phyloP scores from a whole-genome alignment of 2,888 invertebrate genomes.

The Drosophila quasianomalipes region DNA sequence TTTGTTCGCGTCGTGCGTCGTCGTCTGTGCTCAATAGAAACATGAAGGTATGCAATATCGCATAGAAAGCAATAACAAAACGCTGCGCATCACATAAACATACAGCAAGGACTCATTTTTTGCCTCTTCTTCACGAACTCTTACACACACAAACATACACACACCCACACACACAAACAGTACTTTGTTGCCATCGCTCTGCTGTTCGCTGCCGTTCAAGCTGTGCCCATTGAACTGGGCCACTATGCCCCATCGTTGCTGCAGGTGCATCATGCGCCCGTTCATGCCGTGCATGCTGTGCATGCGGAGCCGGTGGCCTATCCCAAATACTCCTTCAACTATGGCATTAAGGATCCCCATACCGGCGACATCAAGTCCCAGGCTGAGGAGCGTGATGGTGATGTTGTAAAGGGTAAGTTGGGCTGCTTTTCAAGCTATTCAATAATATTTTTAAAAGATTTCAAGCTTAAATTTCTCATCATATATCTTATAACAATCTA shows the following conservation, averaged over 20 bases:
- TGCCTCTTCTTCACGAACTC: conserved; percentile 37
- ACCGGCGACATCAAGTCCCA: conserved; percentile 91
- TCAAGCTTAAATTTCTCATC: neutral
- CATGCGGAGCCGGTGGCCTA: conserved; percentile 86
- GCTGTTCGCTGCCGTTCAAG: conserved; percentile 83
- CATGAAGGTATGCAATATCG: conserved; percentile 67
- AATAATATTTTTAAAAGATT: too few species aligned
- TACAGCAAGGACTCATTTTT: conserved; percentile 49
- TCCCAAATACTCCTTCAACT: conserved; percentile 90
- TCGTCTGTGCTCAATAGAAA: conserved; percentile 58
- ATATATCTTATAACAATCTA: neutral
- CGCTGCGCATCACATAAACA: conserved; percentile 7
- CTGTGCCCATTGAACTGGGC: conserved; percentile 84
- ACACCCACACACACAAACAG: conserved; percentile 63
- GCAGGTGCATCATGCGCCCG: conserved; percentile 80
- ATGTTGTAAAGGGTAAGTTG: conserved; percentile 87
- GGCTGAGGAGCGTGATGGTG: conserved; percentile 89
- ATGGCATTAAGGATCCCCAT: conserved; percentile 90
- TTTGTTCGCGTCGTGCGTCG: conserved; percentile 64
- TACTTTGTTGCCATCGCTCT: conserved; percentile 84
- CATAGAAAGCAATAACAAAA: conserved; percentile 3
- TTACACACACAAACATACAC: conserved; percentile 54
- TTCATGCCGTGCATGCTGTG: conserved; percentile 78
- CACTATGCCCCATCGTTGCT: conserved; percentile 81
- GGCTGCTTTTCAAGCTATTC: neutral